Evolutionary conservation across 2,113 vertebrate species (phyloP).

Genomic region (Pituophis catenifer): DNA sequence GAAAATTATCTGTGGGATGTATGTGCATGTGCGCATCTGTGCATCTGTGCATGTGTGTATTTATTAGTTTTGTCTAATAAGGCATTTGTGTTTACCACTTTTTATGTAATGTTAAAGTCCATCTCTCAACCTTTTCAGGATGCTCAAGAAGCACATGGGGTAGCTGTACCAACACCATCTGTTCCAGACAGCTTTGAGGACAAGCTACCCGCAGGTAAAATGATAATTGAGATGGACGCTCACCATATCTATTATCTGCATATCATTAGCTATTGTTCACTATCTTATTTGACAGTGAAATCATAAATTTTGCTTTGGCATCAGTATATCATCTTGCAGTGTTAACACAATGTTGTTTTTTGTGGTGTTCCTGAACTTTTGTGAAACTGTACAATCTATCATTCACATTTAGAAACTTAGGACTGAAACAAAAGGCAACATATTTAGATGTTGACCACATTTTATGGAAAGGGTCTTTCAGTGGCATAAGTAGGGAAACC

Average conservation of each 20-base stretch:
- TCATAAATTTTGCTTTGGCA: not conserved
- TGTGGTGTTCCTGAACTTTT: not conserved
- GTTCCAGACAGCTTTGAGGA: constrained; percentile 72
- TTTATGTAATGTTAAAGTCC: not conserved
- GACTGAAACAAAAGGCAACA: not conserved
- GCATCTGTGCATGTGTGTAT: not conserved
- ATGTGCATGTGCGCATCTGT: not conserved
- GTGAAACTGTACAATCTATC: not conserved
- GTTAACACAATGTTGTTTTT: not conserved
- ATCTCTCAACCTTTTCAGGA: constrained; percentile 55
- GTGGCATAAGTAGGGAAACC: not conserved
- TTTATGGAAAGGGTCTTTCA: not conserved
- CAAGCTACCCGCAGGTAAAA: constrained; percentile 69
- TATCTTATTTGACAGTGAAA: not conserved
- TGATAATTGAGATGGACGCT: not conserved
- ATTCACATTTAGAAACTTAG: not conserved
- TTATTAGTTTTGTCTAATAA: not conserved
- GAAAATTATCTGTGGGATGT: not conserved
- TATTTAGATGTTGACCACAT: not conserved
- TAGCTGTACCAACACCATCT: constrained; percentile 75
- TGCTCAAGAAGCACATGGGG: constrained; percentile 72
- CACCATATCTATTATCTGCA: not conserved
- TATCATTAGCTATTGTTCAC: not conserved
- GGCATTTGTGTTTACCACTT: not conserved
- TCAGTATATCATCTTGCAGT: not conserved